Evolutionary conservation across 2,888 invertebrate genomes (phyloP).

Genomic region (Himalopsyche kuldschensis): DNA sequence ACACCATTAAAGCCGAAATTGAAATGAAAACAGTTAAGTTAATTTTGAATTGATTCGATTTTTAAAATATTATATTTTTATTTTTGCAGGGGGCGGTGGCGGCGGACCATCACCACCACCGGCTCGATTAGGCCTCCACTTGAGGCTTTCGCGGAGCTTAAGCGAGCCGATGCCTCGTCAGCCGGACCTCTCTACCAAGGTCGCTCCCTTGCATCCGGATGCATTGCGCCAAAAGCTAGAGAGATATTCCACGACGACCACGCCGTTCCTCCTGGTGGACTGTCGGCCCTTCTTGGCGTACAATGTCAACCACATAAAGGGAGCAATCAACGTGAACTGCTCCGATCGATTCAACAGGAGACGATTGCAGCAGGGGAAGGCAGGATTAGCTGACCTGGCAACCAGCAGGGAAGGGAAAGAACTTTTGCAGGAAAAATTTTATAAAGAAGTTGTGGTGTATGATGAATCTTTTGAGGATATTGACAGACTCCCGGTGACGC

Average conservation of each 20-base stretch:
- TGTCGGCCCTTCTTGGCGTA: conserved; percentile 71
- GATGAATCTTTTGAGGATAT: conserved; percentile 69
- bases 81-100: conserved; percentile 32
- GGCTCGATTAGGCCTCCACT: conserved; percentile 32
- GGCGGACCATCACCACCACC: conserved; percentile 24
- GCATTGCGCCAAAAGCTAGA: conserved; percentile 35
- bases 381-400: conserved; percentile 66
- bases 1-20: no score
- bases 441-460: conserved; percentile 68
- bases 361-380: conserved; percentile 67
- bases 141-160: conserved; percentile 34
- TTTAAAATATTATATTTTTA: not conserved
- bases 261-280: conserved; percentile 58
- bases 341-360: conserved; percentile 69
- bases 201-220: conserved; percentile 31
- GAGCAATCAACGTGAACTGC: conserved; percentile 72
- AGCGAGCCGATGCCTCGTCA: conserved; percentile 28
- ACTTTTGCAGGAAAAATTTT: conserved; percentile 56
- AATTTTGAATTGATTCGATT: no score
- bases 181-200: conserved; percentile 18
- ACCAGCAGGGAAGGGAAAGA: conserved; percentile 67
- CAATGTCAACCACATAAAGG: conserved; percentile 69
- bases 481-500: conserved; percentile 60
- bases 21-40: no score
- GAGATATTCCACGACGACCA: conserved; percentile 7